Base-by-base conservation (phyloP, 2,113 vertebrate species). In the Pampusana beccarii region DNA sequence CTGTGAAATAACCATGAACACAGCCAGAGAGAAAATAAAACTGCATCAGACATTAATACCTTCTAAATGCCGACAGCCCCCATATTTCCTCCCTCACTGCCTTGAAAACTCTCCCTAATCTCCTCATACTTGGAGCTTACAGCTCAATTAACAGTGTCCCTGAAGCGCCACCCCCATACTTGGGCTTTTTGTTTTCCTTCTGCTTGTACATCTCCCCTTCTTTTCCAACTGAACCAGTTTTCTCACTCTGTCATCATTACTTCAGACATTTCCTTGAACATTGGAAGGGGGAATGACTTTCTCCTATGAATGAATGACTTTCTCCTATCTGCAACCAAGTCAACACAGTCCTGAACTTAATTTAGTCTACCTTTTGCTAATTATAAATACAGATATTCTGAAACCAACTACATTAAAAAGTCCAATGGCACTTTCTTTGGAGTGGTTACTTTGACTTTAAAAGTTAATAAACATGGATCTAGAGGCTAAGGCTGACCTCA, bases 1-100 rank as follows among this genome's bases (percentile, higher is more conserved):
- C 57, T 85, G n/a, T 64, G 90, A 79, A 95, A 90, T 82, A 87
- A 91, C 70, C 89, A 81, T n/a, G 51, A 91, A 46, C 25, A 31
- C 57, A 74, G 56, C 46, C 69, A 79, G 73, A 81, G 16, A 82
- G 57, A 74, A 85, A 34, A 70, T 25, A 77, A 86, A 91, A 96
- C 34, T 66, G 18, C 50, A 78, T 70, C 44, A 84, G 36, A 54
- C 9, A 19, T 2, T 12, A 88, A 54, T 20, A 33, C 28, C 11
- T 69, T 79, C 51, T 84, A 77, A 89, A 74, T 4, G 29, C 46
- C 81, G 69, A 95, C 80, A 65, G 11, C 46, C 51, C 26, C 48
- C 23, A 8, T 18, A 38, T 48, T 80, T 80, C 34, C 33, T 69
- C 48, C 25, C 31, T 51, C 51, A 14, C 44, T 91, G 75, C 44